Conservation (phyloP, 2,113 vertebrate species). For the Oreotrochilus melanogaster region DNA sequence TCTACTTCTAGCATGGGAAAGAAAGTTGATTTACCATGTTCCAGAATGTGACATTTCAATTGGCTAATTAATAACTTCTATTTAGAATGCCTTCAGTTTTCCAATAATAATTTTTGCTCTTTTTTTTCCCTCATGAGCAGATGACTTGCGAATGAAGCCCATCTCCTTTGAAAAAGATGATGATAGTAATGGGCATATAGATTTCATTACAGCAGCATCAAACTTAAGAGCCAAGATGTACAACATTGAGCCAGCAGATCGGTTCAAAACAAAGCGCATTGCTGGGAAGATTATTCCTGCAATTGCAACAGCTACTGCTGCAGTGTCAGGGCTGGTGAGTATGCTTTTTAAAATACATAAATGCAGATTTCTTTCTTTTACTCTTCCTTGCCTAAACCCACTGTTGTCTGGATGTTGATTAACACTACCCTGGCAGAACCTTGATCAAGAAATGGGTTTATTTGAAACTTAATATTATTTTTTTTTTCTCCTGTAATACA, state of each 20-base stretch:
- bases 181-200: conserved; percentile 92
- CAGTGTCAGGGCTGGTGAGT: conserved; percentile 94
- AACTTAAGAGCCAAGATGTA: conserved; percentile 95
- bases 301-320: conserved; percentile 97
- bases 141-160: conserved; percentile 85
- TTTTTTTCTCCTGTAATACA: not conserved
- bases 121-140: conserved; percentile 67
- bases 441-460: not conserved
- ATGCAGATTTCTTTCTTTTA: not conserved
- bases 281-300: conserved; percentile 98
- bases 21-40: not conserved
- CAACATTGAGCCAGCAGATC: conserved; percentile 91
- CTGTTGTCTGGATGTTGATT: not conserved
- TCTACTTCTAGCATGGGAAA: not conserved
- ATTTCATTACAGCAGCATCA: conserved; percentile 92
- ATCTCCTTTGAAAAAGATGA: conserved; percentile 96
- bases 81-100: not conserved
- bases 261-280: conserved; percentile 96
- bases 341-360: not conserved
- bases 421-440: not conserved
- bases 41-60: not conserved
- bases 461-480: not conserved
- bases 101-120: not conserved
- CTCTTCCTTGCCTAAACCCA: not conserved
- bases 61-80: not conserved